phyloP scores from a whole-genome alignment of 2,888 invertebrate species.

The Dryocosmus kuriphilus region DNA sequence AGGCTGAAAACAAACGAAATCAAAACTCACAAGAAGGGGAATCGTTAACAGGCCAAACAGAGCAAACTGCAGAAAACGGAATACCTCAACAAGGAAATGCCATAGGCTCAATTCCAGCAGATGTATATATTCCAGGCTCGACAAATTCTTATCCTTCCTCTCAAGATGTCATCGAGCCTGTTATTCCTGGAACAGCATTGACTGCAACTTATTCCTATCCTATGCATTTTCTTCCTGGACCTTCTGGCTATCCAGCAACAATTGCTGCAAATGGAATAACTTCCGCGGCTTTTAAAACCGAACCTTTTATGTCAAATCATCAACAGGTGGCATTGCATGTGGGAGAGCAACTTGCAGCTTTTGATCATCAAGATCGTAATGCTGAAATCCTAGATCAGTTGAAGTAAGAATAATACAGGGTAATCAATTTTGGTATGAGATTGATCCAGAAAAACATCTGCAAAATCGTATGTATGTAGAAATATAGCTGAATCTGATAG shows the following conservation, averaged over 20 bases:
- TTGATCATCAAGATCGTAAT: constrained; percentile 5
- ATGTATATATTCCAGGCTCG: background rate
- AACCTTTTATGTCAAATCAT: background rate
- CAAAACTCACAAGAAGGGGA: background rate
- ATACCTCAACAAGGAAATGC: background rate
- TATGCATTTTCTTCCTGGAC: constrained; percentile 5
- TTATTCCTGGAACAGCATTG: background rate
- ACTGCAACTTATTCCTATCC: background rate
- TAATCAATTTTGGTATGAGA: too few relatives aligned
- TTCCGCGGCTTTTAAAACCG: constrained; percentile 11
- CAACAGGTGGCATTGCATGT: background rate
- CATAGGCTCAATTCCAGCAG: background rate
- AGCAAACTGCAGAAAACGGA: background rate
- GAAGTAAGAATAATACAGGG: background rate
- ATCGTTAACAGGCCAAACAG: background rate
- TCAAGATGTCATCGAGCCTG: background rate
- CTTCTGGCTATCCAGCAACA: background rate
- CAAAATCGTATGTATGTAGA: too few relatives aligned
- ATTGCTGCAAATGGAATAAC: background rate
- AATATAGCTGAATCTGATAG: too few relatives aligned
- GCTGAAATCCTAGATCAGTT: background rate
- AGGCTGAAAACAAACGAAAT: background rate
- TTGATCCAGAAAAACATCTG: too few relatives aligned
- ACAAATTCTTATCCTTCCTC: background rate
- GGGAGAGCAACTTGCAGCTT: background rate